phyloP scores from a whole-genome alignment of 2,888 invertebrate genomes.

The Horisme vitalbata region DNA sequence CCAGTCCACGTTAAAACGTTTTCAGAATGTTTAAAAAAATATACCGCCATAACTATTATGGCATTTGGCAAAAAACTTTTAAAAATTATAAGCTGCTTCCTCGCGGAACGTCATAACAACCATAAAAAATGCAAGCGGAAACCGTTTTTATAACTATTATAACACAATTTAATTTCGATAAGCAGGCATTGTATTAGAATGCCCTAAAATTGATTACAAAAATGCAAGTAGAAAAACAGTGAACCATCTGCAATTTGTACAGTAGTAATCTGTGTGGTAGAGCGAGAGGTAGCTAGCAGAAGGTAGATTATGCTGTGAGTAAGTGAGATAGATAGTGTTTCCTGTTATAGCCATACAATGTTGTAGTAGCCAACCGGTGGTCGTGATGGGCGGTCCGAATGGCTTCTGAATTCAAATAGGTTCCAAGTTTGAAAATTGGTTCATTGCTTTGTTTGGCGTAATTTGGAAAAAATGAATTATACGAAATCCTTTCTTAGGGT shows the following conservation, averaged over 20 bases:
- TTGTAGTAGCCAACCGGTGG: conserved; percentile 70
- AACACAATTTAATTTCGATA: conserved; percentile 37
- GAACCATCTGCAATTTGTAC: conserved; percentile 74
- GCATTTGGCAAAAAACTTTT: conserved; percentile 69
- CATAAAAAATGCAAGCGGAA: conserved; percentile 15
- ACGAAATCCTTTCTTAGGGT: not conserved
- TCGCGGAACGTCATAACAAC: conserved; percentile 37
- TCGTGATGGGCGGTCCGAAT: conserved; percentile 60
- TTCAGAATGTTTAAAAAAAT: conserved; percentile 61
- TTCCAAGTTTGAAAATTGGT: conserved; percentile 50
- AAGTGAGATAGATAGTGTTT: conserved; percentile 56
- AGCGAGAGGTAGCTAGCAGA: conserved; percentile 48
- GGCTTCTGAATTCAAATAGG: conserved; percentile 53
- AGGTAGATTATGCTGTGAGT: conserved; percentile 35
- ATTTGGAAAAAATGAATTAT: conserved; percentile 12
- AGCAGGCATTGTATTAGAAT: conserved; percentile 44
- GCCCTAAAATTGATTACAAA: conserved; percentile 57
- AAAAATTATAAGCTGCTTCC: conserved; percentile 64
- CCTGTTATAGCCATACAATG: conserved; percentile 49
- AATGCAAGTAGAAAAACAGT: conserved; percentile 70
- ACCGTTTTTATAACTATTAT: not conserved
- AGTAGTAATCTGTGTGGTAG: conserved; percentile 57
- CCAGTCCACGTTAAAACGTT: conserved; percentile 61
- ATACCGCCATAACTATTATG: conserved; percentile 67
- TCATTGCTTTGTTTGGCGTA: conserved; percentile 20